A percentile compares a stretch with the other conserved stretches of the same genome.
phyloP scores from a whole-genome alignment of 1,140 invertebrate species.

The Drosophila asahinai region DNA sequence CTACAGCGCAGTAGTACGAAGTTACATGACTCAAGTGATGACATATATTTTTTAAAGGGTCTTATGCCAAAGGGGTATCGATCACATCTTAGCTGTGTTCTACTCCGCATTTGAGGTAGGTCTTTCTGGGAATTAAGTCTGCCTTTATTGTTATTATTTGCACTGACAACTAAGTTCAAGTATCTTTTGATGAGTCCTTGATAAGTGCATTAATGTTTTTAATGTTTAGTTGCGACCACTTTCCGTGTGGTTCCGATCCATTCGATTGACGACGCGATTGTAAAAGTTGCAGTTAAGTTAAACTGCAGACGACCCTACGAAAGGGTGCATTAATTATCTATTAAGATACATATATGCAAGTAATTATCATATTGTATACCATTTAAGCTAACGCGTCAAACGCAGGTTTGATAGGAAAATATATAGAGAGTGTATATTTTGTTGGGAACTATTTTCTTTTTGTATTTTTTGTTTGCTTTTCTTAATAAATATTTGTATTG shows the following conservation, averaged over 20 bases:
- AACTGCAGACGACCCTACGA: not conserved
- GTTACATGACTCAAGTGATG: constrained; percentile 14
- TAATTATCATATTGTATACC: constrained; percentile 17
- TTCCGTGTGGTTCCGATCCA: constrained; percentile 5
- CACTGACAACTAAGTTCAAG: constrained; percentile 13
- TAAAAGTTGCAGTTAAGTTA: constrained; percentile 11
- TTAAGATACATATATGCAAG: constrained; percentile 11
- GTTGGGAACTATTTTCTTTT: not conserved
- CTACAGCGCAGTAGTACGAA: not conserved
- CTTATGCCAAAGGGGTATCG: constrained; percentile 13
- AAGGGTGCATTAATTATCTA: constrained; percentile 26
- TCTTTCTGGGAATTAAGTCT: constrained; percentile 14
- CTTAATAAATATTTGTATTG: too few species aligned
- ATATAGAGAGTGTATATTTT: not conserved
- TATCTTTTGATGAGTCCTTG: constrained; percentile 5
- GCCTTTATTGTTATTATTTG: constrained; percentile 8
- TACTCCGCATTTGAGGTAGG: constrained; percentile 20
- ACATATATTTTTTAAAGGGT: constrained; percentile 1
- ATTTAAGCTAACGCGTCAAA: not conserved
- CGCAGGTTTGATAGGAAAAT: not conserved
- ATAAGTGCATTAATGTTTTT: not conserved
- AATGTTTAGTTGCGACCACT: constrained; percentile 3
- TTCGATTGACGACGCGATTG: constrained; percentile 20
- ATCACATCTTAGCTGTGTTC: constrained; percentile 4
- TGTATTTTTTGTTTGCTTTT: not conserved